These are phyloP conservation scores for Bombus ignitus DNA, from an alignment of 1,140 invertebrate species.

Conservation along the genomic window DNA sequence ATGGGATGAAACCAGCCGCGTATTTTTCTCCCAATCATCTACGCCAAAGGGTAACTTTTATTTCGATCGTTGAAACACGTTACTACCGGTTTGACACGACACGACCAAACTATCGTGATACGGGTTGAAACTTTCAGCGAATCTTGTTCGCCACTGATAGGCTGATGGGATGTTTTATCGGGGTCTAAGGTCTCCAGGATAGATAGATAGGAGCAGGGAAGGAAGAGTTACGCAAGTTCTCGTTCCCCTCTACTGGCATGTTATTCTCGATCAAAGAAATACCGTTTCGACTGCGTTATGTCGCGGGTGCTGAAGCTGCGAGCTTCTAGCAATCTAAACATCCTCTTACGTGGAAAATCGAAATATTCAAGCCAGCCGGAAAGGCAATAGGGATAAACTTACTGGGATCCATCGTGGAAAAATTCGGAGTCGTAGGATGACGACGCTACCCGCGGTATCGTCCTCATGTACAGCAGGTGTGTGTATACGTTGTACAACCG, in stretches of 20 bases:
- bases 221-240: neutral
- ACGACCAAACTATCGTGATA: neutral
- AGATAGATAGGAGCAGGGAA: neutral
- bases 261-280: conserved; percentile 15
- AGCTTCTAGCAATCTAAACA: neutral
- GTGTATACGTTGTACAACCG: conserved; percentile 47
- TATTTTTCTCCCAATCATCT: conserved; percentile 13
- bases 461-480: neutral
- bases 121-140: no score
- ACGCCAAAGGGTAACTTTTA: neutral
- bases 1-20: neutral
- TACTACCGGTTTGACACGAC: neutral
- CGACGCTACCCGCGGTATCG: neutral
- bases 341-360: neutral
- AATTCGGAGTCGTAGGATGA: neutral
- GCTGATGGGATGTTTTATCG: neutral
- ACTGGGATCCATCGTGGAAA: neutral
- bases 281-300: neutral
- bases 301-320: neutral
- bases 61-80: neutral
- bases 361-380: neutral
- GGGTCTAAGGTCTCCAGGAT: neutral
- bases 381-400: neutral
- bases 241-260: no score
- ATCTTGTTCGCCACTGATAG: neutral